These are phyloP conservation scores for Riparia riparia DNA, from an alignment of 2,113 vertebrate species.

Conservation along the genomic window DNA sequence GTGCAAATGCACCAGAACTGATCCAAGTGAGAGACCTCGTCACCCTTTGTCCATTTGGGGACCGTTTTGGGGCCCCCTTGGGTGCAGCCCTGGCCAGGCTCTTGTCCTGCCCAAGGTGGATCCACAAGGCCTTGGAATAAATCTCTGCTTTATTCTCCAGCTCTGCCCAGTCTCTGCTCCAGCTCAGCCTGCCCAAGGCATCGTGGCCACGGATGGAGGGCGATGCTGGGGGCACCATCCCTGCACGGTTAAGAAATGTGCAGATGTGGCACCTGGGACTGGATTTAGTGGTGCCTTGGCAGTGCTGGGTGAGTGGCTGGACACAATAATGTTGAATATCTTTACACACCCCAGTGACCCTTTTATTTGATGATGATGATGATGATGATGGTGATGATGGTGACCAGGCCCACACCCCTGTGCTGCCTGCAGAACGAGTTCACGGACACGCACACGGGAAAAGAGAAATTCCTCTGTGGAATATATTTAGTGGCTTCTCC, in stretches of 20 bases:
- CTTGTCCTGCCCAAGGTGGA: neutral
- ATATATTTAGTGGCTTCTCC: too few relatives aligned
- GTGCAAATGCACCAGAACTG: neutral
- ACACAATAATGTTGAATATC: too few relatives aligned
- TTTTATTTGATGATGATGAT: neutral
- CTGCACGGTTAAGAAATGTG: accelerated
- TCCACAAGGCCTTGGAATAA: neutral
- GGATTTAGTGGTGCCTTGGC: neutral
- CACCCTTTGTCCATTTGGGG: neutral
- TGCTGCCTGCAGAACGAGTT: neutral
- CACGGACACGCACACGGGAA: accelerated
- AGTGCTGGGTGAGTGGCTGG: neutral
- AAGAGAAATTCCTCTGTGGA: neutral
- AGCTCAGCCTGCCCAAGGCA: neutral
- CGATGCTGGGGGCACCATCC: neutral
- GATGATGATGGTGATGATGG: neutral
- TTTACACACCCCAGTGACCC: neutral
- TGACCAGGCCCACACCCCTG: accelerated
- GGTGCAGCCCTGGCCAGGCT: neutral
- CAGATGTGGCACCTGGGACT: neutral
- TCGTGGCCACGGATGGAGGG: neutral
- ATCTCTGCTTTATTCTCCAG: neutral
- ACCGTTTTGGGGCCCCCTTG: neutral
- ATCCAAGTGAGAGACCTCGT: neutral
- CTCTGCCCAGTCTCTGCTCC: neutral